Evolutionary conservation across 1,140 invertebrate genomes (phyloP), one percentile per base, ranked within the genome.

Genomic region (Geopemphigus sp.): DNA sequence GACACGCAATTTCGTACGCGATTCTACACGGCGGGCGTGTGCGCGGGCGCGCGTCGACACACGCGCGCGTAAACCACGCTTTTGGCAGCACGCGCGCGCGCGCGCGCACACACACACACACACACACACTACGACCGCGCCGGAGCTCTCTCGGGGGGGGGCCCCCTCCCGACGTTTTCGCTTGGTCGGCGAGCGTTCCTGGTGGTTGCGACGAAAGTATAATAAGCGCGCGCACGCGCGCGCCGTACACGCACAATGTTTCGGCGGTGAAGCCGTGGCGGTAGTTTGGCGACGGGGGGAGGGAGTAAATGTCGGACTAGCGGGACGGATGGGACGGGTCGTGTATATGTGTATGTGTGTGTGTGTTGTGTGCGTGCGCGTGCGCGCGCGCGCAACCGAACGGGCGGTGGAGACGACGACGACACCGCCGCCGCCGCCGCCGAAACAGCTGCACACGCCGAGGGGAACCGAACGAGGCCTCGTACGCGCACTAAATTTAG

Each of bases 401-500:
- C 1, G 11, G 56, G 54, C n/a, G n/a, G 32, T 0, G 29, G 54
- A 22, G 57, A 8, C 32, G 32, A 39, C 32, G 32, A 39, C 32
- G 32, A 39, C 32, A 8, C 3, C 72, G 39, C 57, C 72, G 72
- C 74, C 66, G 50, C 66, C 68, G 47, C 45, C 74, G 74, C 74
- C 74, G 74, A 57, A 78, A 78, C 74, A 78, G 74, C 74, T 78
- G 74, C 74, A 61, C 74, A 50, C 68, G 74, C 57, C 74, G 74
- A 78, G 74, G 74, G 74, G 74, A 78, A 63, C 74, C 74, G 74
- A 78, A 78, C 74, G 56, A 76, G 56, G 74, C 74, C 74, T 78
- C 74, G 74, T 63, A 63, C 57, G 57, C 73, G 73, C n/a, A 78
- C 74, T 78, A 78, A 78, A 78, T 78, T 61, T 78, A 78, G 74